phyloP scores from a whole-genome alignment of 2,113 vertebrate species.

The Spea multiplicata region DNA sequence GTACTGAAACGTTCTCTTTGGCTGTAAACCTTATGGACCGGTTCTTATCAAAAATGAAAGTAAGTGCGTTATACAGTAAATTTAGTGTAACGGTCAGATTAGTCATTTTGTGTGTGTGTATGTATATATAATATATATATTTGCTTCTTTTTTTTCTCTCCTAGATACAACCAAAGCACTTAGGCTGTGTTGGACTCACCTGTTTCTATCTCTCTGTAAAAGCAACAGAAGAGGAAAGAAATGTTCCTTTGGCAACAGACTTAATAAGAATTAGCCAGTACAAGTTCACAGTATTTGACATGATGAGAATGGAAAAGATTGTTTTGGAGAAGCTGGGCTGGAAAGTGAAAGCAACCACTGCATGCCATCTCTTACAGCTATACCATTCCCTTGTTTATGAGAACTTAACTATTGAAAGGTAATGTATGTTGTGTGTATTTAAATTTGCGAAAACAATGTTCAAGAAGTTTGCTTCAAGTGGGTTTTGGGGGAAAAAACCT shows the following conservation, averaged over 20 bases:
- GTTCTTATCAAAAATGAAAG: conserved; percentile 93
- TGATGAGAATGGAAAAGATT: conserved; percentile 99
- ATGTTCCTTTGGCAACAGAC: conserved; percentile 83
- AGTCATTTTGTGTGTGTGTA: no score
- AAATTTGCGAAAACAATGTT: conserved; percentile 14
- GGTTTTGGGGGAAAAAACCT: not conserved
- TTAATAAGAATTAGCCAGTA: conserved; percentile 94
- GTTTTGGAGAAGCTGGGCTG: conserved; percentile 87
- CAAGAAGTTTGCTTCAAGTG: not conserved
- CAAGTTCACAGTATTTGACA: conserved; percentile 76
- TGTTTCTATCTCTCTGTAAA: conserved; percentile 95
- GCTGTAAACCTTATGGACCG: conserved; percentile 87
- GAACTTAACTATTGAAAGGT: conserved; percentile 79
- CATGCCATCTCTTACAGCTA: conserved; percentile 83
- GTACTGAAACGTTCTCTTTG: conserved; percentile 84
- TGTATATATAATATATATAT: not conserved
- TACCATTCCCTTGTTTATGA: conserved; percentile 77
- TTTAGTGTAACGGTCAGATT: not conserved
- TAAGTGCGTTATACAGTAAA: conserved; percentile 56
- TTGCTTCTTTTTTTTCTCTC: conserved; percentile 24
- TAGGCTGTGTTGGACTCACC: conserved; percentile 90
- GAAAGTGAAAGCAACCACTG: conserved; percentile 87
- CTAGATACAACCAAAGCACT: conserved; percentile 93
- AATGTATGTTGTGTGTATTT: conserved; percentile 42
- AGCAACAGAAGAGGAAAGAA: conserved; percentile 85